Evolutionary conservation across 2,888 invertebrate species (phyloP).

Genomic region (Conops quadrifasciatus): DNA sequence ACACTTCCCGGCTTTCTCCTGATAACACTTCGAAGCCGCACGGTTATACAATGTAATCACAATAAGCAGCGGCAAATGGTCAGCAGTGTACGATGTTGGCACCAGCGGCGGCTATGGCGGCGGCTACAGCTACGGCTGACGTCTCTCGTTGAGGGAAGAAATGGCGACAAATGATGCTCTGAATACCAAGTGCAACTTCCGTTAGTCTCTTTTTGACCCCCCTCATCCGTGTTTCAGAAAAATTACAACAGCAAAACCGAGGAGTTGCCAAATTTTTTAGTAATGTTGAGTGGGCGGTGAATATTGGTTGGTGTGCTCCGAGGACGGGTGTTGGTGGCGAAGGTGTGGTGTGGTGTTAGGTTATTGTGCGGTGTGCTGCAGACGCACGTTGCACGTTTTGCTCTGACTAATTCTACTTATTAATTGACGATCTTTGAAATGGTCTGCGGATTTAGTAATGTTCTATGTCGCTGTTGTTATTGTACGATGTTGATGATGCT

Average conservation of each 20-base stretch:
- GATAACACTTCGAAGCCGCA: no score
- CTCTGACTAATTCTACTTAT: neutral
- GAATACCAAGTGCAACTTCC: constrained; percentile 32
- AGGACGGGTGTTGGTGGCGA: neutral
- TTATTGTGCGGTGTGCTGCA: neutral
- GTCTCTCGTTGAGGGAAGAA: neutral
- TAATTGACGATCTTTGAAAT: constrained; percentile 17
- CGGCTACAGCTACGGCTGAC: neutral
- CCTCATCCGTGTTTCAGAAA: neutral
- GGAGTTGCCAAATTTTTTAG: neutral
- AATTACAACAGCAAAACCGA: neutral
- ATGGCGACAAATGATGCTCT: constrained; percentile 26
- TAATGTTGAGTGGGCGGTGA: no score
- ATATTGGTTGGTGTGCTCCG: neutral
- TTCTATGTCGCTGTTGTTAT: constrained; percentile 2
- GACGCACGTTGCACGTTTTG: neutral
- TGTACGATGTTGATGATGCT: constrained; percentile 7
- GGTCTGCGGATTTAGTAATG: neutral
- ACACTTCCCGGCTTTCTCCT: no score
- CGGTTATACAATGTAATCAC: no score
- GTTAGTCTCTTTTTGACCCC: neutral
- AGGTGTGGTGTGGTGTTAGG: neutral
- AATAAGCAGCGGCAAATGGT: no score
- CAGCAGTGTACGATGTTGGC: no score
- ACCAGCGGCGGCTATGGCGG: no score